phyloP scores from a whole-genome alignment of 2,113 vertebrate species.

The Seriola aureovittata region DNA sequence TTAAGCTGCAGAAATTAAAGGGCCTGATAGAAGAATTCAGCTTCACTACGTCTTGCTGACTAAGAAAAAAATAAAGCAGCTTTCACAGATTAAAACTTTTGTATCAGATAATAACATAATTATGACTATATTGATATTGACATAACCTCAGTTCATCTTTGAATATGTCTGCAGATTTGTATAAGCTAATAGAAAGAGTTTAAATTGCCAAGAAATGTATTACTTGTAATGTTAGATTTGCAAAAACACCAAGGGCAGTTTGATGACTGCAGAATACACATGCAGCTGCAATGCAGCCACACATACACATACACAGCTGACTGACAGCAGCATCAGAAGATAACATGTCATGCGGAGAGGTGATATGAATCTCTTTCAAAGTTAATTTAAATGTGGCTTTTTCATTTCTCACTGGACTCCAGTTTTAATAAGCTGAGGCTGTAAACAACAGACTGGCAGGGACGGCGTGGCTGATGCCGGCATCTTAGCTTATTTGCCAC shows the following conservation, averaged over 20 bases:
- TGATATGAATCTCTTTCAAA: conserved; percentile 3
- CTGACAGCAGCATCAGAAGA: not conserved
- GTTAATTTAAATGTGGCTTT: conserved; percentile 16
- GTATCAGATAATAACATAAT: too few species aligned
- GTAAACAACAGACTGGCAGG: conserved; percentile 17
- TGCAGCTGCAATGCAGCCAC: not conserved
- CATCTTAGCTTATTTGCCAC: not conserved
- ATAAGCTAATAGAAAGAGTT: not conserved
- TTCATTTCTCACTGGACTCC: conserved; percentile 2
- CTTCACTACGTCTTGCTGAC: not conserved
- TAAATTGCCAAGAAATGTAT: not conserved
- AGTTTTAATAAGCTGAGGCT: conserved; percentile 22
- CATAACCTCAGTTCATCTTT: not conserved
- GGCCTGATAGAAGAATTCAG: not conserved
- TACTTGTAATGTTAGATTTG: not conserved
- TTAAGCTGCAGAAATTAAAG: not conserved
- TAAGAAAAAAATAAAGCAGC: not conserved
- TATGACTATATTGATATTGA: too few species aligned
- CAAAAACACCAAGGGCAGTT: not conserved
- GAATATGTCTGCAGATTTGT: not conserved
- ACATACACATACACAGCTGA: not conserved
- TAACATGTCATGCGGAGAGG: not conserved
- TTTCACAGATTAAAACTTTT: too few species aligned
- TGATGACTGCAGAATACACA: conserved; percentile 5
- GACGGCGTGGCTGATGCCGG: not conserved